A percentile compares a stretch with the other conserved stretches of the same genome.
These are phyloP conservation scores for Pampus argenteus DNA, from an alignment of 2,797 vertebrate species.

Conservation along the genomic window DNA sequence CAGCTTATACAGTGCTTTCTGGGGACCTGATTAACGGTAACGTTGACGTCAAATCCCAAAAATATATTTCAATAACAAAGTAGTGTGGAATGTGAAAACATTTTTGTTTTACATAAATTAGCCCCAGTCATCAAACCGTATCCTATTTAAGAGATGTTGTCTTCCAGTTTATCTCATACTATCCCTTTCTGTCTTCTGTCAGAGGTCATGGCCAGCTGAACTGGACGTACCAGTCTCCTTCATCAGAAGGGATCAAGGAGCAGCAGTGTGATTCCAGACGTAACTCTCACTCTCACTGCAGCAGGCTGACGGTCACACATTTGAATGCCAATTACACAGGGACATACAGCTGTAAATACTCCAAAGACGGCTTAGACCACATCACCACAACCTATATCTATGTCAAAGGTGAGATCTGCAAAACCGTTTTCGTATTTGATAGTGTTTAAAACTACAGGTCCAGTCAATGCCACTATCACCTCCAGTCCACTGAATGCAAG, in stretches of 20 bases:
- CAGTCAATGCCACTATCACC: neutral
- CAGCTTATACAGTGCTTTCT: slow-evolving; percentile 19
- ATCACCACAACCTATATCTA: slow-evolving; percentile 84
- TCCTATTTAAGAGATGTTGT: slow-evolving; percentile 8
- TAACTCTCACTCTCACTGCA: slow-evolving; percentile 76
- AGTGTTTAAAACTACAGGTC: neutral
- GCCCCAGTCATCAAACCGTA: neutral
- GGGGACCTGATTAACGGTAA: neutral
- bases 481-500: slow-evolving; percentile 6
- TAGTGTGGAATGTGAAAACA: neutral
- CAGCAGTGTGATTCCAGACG: slow-evolving; percentile 67
- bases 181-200: slow-evolving; percentile 46
- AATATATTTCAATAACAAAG: neutral
- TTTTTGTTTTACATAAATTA: neutral
- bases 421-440: neutral
- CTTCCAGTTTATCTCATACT: neutral
- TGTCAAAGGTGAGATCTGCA: slow-evolving; percentile 86
- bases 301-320: slow-evolving; percentile 79
- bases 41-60: slow-evolving; percentile 4
- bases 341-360: slow-evolving; percentile 83
- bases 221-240: slow-evolving; percentile 79
- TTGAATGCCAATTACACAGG: slow-evolving; percentile 85
- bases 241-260: slow-evolving; percentile 70
- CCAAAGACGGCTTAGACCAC: slow-evolving; percentile 30
- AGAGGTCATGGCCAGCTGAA: slow-evolving; percentile 83